Percentiles rank a stretch among this genome's conserved stretches.
Conservation (phyloP, 2,888 invertebrate species). For the Marasmarcha lunaedactyla region DNA sequence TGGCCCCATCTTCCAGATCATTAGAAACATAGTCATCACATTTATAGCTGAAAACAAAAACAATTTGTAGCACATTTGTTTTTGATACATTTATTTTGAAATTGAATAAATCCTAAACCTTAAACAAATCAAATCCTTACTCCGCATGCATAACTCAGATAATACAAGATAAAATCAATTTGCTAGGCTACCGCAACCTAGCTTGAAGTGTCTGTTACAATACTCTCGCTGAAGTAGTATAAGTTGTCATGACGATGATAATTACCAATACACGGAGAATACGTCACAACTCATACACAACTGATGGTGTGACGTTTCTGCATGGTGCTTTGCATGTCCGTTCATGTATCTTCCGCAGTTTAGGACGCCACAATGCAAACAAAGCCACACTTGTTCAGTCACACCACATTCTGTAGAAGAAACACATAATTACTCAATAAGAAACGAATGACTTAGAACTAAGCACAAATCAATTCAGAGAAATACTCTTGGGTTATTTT, state of each 20-base stretch:
- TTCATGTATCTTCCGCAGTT: constrained; percentile 83
- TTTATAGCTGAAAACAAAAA: constrained; percentile 78
- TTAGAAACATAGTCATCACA: constrained; percentile 86
- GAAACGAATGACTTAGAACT: no score
- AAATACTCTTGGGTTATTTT: no score
- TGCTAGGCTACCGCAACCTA: no score
- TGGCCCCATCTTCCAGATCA: constrained; percentile 69
- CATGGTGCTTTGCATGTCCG: constrained; percentile 81
- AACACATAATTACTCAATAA: no score
- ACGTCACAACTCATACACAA: constrained; percentile 83
- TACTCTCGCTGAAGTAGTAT: no score
- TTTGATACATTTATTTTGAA: not conserved
- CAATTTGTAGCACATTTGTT: not conserved
- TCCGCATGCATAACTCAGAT: no score
- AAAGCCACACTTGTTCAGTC: constrained; percentile 80
- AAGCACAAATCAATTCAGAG: no score
- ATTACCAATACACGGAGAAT: constrained; percentile 82
- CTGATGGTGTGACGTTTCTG: constrained; percentile 72
- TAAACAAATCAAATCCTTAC: no score
- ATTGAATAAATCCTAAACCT: no score
- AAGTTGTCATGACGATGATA: no score
- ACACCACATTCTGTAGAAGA: constrained; percentile 71
- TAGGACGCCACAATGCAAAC: constrained; percentile 79
- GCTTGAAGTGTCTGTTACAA: no score
- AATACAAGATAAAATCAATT: no score